These are phyloP conservation scores for Monopterus albus DNA, from an alignment of 2,113 vertebrate species.

Conservation along the genomic window DNA sequence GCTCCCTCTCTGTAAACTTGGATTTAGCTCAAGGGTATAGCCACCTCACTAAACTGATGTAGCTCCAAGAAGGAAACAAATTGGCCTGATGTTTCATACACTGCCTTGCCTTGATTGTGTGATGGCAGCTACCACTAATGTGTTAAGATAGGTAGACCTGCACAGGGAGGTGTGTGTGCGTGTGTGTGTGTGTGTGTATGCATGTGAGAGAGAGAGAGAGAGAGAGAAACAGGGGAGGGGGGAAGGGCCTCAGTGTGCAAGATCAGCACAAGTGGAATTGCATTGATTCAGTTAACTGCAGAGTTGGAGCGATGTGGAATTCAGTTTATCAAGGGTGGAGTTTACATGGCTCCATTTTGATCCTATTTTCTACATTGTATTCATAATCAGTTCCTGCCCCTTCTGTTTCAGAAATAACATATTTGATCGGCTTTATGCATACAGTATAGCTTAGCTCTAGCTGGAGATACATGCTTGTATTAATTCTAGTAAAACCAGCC, in stretches of 20 bases:
- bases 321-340: slow-evolving; percentile 79
- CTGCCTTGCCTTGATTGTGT: slow-evolving; percentile 81
- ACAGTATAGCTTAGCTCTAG: slow-evolving; percentile 8
- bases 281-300: slow-evolving; percentile 85
- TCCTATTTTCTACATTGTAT: slow-evolving; percentile 63
- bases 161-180: slow-evolving; percentile 50
- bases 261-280: slow-evolving; percentile 85
- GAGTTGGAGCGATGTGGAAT: slow-evolving; percentile 82
- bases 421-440: background rate
- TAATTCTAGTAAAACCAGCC: slow-evolving; percentile 4
- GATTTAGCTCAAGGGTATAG: slow-evolving; percentile 83
- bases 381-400: slow-evolving; percentile 60
- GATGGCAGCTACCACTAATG: slow-evolving; percentile 81
- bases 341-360: slow-evolving; percentile 75
- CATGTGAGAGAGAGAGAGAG: slow-evolving; percentile 19
- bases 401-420: slow-evolving; percentile 34
- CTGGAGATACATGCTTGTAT: slow-evolving; percentile 27
- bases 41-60: slow-evolving; percentile 78
- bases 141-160: slow-evolving; percentile 80
- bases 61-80: slow-evolving; percentile 80
- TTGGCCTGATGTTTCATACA: slow-evolving; percentile 80
- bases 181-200: slow-evolving; percentile 33
- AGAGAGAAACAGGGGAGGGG: slow-evolving; percentile 55
- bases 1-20: slow-evolving; percentile 80
- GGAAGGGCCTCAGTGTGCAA: slow-evolving; percentile 81